Evolutionary conservation across 2,888 invertebrate species (phyloP), one percentile per base, ranked within the genome.

Genomic region (Morinoia aosen): DNA sequence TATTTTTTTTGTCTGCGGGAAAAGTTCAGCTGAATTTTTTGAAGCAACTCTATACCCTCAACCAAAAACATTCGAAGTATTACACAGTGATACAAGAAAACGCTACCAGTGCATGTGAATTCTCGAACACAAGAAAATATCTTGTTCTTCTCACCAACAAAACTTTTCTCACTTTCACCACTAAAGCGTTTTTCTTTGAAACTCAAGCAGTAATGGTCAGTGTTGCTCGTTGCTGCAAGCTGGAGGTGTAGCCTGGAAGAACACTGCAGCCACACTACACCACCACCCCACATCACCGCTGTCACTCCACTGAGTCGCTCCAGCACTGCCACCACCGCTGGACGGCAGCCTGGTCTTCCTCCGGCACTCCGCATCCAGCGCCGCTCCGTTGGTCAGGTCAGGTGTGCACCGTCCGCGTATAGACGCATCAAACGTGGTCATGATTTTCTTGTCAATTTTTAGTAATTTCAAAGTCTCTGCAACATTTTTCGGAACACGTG

Each of bases 261-360:
- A 76, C 76, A 76, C 76, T 25, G 90, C 90, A 90, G 90, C 25
- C 93, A 33, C 93, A 16, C 40, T 12, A 16, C n/a, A 25, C 57
- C 39, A 93, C 93, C 93, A 57, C 58, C 12, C 57, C 25, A 25
- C 7, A 33, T 7, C 93, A 57, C 57, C 19, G n/a, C 93, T 93
- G 93, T n/a, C 93, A 93, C 93, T 93, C 93, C 93, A 93, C 93
- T 93, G 93, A 90, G 40, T 90, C 16, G 76, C 76, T 16, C 33
- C 25, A 8, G 76, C 76, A 10, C 25, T 33, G 76, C 76, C 33
- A 33, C 76, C 76, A 25, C 76, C 19, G 25, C 19, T 25, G 76
- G 19, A 25, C 25, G 25, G 33, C 19, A 16, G 33, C 25, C 33
- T 8, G 19, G 33, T 16, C 33, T 8, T 33, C 33, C 76, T 33